phyloP scores from a whole-genome alignment of 1,140 invertebrate species.

The Penaeus japonicus region DNA sequence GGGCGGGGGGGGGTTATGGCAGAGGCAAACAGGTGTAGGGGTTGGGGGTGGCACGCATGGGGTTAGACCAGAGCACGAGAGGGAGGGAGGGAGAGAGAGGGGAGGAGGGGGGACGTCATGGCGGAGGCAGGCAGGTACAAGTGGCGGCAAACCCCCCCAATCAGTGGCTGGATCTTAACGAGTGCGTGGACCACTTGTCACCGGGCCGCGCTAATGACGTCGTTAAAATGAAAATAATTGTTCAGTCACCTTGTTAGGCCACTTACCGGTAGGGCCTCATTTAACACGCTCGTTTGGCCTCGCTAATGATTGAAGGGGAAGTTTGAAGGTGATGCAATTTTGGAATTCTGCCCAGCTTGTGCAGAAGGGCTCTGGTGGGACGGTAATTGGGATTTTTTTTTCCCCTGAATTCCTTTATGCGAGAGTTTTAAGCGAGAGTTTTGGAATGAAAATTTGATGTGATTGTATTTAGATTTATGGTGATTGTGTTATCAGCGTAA shows the following conservation, averaged over 20 bases:
- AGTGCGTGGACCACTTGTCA: conserved; percentile 49
- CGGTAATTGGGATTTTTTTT: conserved; percentile 42
- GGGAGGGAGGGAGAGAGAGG: not conserved
- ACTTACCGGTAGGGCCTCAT: conserved; percentile 52
- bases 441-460: conserved; percentile 34
- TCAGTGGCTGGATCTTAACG: conserved; percentile 53
- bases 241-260: conserved; percentile 56
- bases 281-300: conserved; percentile 43
- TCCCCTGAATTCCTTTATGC: conserved; percentile 8
- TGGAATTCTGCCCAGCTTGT: conserved; percentile 37
- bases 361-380: not conserved
- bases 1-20: too few species aligned
- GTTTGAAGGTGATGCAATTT: conserved; percentile 48
- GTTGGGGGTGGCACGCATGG: too few species aligned
- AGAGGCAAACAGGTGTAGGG: too few species aligned
- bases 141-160: conserved; percentile 22
- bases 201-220: conserved; percentile 52
- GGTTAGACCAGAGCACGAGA: not conserved
- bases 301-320: conserved; percentile 54
- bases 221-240: conserved; percentile 57
- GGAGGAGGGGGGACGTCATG: not conserved
- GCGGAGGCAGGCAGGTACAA: not conserved
- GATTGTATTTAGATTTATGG: conserved; percentile 37
- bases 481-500: conserved; percentile 35
- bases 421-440: not conserved